A percentile compares a stretch with the other conserved stretches of the same genome.
phyloP scores from a whole-genome alignment of 2,888 invertebrate genomes.

The Pyrgus malvae region DNA sequence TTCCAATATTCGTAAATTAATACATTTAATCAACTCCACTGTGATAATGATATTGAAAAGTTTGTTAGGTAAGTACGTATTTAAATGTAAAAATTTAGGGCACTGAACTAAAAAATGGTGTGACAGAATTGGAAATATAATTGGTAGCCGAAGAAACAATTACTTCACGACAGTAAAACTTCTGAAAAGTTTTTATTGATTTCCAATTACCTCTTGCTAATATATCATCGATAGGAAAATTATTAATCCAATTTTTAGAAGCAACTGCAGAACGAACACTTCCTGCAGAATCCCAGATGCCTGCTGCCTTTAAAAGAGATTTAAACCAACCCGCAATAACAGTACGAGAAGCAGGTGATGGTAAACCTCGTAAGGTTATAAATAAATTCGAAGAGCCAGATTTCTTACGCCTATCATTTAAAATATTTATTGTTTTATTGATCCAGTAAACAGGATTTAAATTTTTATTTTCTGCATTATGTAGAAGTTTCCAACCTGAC shows the following conservation, averaged over 20 bases:
- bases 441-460: constrained; percentile 21
- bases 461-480: constrained; percentile 5
- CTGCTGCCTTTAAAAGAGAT: background rate
- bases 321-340: constrained; percentile 8
- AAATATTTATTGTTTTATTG: background rate
- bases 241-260: constrained; percentile 2
- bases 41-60: too few relatives aligned
- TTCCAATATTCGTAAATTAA: too few relatives aligned
- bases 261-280: background rate
- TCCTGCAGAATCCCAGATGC: background rate
- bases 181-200: background rate
- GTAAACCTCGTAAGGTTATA: constrained; percentile 1
- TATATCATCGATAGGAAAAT: constrained; percentile 1
- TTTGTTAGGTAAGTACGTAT: background rate
- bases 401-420: background rate
- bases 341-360: constrained; percentile 3
- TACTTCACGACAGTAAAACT: constrained; percentile 1
- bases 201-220: constrained; percentile 4
- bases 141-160: too few relatives aligned
- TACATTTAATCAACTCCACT: constrained; percentile 11
- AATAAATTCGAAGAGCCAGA: constrained; percentile 1
- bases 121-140: background rate
- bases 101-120: background rate
- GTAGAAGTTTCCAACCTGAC: constrained; percentile 21
- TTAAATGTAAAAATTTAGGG: background rate